phyloP scores from a whole-genome alignment of 2,888 invertebrate species.

The Drosophila antonietae region DNA sequence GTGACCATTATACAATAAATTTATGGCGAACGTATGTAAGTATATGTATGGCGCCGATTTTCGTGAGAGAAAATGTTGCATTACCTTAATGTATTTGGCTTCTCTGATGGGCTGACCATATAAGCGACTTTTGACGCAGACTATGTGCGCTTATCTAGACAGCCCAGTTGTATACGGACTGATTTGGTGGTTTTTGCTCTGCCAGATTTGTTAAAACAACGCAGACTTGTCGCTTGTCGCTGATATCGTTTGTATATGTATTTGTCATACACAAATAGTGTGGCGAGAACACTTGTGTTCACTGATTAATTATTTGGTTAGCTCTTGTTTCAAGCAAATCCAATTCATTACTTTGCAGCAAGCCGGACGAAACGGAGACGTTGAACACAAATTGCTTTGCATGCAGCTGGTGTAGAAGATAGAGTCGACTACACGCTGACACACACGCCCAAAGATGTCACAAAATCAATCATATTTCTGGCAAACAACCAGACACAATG shows the following conservation, averaged over 20 bases:
- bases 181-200: slow-evolving; percentile 29
- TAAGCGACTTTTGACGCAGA: slow-evolving; percentile 68
- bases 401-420: slow-evolving; percentile 33
- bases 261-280: slow-evolving; percentile 65
- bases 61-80: slow-evolving; percentile 14
- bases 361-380: slow-evolving; percentile 55
- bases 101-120: slow-evolving; percentile 54
- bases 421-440: background rate
- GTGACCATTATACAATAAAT: slow-evolving; percentile 17
- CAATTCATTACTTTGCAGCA: slow-evolving; percentile 61
- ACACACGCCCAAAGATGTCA: slow-evolving; percentile 75
- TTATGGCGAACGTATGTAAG: background rate
- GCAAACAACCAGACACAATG: slow-evolving; percentile 84
- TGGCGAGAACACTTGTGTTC: slow-evolving; percentile 49
- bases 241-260: slow-evolving; percentile 19
- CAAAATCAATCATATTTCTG: slow-evolving; percentile 84
- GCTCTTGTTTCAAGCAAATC: slow-evolving; percentile 33
- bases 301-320: slow-evolving; percentile 52
- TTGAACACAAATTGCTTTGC: slow-evolving; percentile 20
- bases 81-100: slow-evolving; percentile 19
- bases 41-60: background rate
- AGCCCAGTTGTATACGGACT: slow-evolving; percentile 25
- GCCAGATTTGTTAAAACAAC: slow-evolving; percentile 50
- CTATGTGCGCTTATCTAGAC: slow-evolving; percentile 48
- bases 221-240: slow-evolving; percentile 50